Percentiles rank a stretch among this genome's conserved stretches.
phyloP scores from a whole-genome alignment of 2,113 vertebrate species.

The Labeo rohita region DNA sequence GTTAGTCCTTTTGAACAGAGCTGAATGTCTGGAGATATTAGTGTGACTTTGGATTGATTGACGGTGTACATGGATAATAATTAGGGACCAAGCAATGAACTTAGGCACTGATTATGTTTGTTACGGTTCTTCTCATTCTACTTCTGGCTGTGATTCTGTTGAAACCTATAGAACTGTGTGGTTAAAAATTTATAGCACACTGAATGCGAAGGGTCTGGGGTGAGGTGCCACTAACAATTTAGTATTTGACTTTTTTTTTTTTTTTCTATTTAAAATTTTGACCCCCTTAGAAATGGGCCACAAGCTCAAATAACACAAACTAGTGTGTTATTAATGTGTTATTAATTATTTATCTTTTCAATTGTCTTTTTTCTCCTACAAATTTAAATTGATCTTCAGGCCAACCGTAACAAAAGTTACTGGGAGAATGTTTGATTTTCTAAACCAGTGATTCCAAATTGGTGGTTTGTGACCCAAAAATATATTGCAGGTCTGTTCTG shows the following conservation, averaged over 20 bases:
- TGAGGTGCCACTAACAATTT: neutral
- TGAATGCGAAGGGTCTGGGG: neutral
- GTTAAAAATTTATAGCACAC: neutral
- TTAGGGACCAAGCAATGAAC: neutral
- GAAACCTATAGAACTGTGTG: neutral
- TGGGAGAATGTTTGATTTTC: too few species aligned
- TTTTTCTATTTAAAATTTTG: neutral
- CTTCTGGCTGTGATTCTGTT: neutral
- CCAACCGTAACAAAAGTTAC: too few species aligned
- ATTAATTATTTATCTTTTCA: too few species aligned
- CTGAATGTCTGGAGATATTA: constrained; percentile 1
- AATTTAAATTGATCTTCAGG: too few species aligned
- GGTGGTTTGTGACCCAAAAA: too few species aligned
- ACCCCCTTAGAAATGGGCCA: neutral
- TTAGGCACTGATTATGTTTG: neutral
- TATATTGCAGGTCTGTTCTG: too few species aligned
- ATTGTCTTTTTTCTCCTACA: too few species aligned
- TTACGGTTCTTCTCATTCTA: neutral
- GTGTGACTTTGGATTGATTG: neutral
- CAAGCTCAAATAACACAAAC: neutral
- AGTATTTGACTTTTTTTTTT: neutral
- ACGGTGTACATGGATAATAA: neutral
- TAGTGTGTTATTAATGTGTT: neutral
- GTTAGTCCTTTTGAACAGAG: neutral
- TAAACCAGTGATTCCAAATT: too few species aligned